A percentile compares a stretch with the other conserved stretches of the same genome.
phyloP scores from a whole-genome alignment of 2,113 vertebrate species.

The Plecturocebus donacophilus region DNA sequence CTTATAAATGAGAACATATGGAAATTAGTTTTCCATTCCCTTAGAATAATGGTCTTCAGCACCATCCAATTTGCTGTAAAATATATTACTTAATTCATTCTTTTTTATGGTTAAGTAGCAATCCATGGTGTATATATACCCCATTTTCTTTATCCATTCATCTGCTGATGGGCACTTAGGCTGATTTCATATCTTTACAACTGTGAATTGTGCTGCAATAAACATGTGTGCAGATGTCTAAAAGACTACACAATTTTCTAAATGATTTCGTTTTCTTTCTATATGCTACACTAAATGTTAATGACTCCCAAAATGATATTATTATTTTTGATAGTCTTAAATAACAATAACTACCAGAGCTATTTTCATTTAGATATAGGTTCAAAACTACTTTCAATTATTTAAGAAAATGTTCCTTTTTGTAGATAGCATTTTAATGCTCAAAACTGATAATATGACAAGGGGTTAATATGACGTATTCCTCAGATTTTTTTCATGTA shows the following conservation, averaged over 20 bases:
- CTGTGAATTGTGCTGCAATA: too few species aligned
- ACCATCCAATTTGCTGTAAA: too few species aligned
- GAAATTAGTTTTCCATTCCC: too few species aligned
- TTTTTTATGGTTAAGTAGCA: too few species aligned
- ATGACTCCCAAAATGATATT: neutral
- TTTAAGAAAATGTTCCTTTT: conserved; percentile 27
- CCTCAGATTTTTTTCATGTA: neutral
- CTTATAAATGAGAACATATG: too few species aligned
- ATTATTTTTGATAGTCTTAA: conserved; percentile 28
- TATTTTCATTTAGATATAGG: conserved; percentile 28
- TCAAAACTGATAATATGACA: conserved; percentile 10
- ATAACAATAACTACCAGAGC: neutral
- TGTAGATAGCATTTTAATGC: conserved; percentile 29
- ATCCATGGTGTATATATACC: too few species aligned
- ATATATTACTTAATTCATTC: too few species aligned
- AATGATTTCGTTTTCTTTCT: conserved; percentile 19
- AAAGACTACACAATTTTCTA: neutral
- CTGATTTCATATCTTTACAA: too few species aligned
- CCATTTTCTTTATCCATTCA: too few species aligned
- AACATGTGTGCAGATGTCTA: neutral
- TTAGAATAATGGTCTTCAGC: too few species aligned
- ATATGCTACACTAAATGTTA: neutral
- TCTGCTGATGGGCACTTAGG: too few species aligned
- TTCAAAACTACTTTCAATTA: conserved; percentile 10
- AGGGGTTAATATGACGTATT: neutral